Conservation (phyloP, 2,888 invertebrate genomes). For the Eupithecia abbreviata region DNA sequence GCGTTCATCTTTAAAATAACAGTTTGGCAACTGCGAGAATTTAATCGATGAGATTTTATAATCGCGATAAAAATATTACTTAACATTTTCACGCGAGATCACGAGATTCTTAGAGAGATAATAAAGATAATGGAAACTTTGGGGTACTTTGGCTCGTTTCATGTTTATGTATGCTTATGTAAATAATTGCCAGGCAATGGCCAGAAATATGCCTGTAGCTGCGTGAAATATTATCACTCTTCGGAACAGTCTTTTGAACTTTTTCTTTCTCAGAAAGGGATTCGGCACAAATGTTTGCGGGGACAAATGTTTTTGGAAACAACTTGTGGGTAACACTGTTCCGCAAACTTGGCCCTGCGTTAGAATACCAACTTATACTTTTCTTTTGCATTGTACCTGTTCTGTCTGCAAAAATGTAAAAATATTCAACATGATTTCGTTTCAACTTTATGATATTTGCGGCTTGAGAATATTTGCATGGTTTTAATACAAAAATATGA, state of each 20-base stretch:
- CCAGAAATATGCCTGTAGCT: not conserved
- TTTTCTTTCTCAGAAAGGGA: constrained; percentile 50
- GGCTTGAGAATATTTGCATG: not conserved
- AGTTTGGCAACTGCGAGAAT: not conserved
- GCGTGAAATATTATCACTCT: constrained; percentile 12
- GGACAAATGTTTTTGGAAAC: constrained; percentile 49
- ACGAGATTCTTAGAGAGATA: not conserved
- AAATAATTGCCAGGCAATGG: not conserved
- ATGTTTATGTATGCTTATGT: not conserved
- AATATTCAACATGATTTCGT: constrained; percentile 19
- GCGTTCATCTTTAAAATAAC: not conserved
- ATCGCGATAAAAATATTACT: not conserved
- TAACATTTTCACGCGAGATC: not conserved
- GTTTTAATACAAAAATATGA: constrained; percentile 6
- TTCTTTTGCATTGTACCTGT: constrained; percentile 21
- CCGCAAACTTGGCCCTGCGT: constrained; percentile 30
- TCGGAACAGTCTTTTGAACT: constrained; percentile 51
- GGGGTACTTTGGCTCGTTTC: not conserved
- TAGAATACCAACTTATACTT: constrained; percentile 36
- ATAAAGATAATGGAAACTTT: not conserved
- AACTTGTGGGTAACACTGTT: constrained; percentile 42
- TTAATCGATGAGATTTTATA: not conserved
- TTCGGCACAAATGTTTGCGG: constrained; percentile 30
- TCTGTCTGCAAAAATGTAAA: constrained; percentile 1
- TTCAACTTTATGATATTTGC: constrained; percentile 19